Conservation (phyloP, 2,113 vertebrate species). For the Hucho hucho region DNA sequence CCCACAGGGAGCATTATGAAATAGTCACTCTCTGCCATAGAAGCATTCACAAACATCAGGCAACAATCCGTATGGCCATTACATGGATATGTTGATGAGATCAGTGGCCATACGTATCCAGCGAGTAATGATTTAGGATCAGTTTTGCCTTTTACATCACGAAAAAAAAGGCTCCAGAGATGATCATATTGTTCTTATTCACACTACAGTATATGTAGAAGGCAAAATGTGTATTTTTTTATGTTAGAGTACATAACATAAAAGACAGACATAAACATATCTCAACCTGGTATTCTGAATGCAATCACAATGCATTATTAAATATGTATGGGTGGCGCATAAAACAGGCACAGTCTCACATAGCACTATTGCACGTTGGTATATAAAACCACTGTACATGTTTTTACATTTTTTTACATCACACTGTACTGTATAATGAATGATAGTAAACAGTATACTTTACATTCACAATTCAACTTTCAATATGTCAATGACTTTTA, state of each 20-base stretch:
- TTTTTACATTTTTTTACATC: too few relatives aligned
- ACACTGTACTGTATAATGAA: too few relatives aligned
- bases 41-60: not conserved
- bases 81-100: not conserved
- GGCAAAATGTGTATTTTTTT: not conserved
- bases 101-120: not conserved
- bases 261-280: not conserved
- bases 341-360: not conserved
- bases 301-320: not conserved
- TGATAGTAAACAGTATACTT: too few relatives aligned
- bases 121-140: too few relatives aligned
- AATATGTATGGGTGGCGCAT: not conserved
- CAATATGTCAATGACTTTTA: not conserved
- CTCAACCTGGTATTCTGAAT: not conserved
- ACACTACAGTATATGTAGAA: too few relatives aligned
- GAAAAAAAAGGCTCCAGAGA: too few relatives aligned
- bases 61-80: not conserved
- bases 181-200: too few relatives aligned
- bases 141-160: too few relatives aligned
- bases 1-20: not conserved
- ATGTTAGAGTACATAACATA: not conserved
- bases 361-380: not conserved
- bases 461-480: not conserved
- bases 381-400: too few relatives aligned
- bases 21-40: not conserved